Evolutionary conservation across 2,888 invertebrate genomes (phyloP).

Genomic region (Ctena decussata): DNA sequence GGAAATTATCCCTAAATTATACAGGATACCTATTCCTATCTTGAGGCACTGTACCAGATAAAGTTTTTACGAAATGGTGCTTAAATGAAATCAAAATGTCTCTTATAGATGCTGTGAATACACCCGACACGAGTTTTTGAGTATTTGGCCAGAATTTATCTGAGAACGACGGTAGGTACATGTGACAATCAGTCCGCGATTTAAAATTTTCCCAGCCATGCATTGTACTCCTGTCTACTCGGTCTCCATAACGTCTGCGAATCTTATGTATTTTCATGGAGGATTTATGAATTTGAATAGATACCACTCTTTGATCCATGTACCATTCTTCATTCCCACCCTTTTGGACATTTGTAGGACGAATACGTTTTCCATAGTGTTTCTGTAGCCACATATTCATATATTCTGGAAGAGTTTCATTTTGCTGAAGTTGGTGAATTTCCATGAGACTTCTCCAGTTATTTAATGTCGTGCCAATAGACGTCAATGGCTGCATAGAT

Average conservation of each 20-base stretch:
- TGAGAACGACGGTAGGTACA: no score
- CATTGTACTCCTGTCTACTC: not conserved
- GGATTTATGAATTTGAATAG: not conserved
- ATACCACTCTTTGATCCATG: constrained; percentile 5
- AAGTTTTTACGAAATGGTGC: no score
- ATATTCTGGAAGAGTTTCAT: not conserved
- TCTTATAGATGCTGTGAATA: no score
- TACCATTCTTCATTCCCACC: constrained; percentile 2
- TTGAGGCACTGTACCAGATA: no score
- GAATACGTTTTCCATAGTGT: not conserved
- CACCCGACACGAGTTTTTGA: no score
- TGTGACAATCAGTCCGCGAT: no score
- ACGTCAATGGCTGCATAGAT: constrained; percentile 12
- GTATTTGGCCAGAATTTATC: no score
- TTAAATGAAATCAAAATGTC: no score
- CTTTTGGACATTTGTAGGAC: not conserved
- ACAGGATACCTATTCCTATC: no score
- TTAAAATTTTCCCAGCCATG: no score
- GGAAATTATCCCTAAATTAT: no score
- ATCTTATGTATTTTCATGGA: not conserved
- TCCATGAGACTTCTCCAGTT: constrained; percentile 5
- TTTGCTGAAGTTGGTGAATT: not conserved
- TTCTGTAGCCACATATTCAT: not conserved
- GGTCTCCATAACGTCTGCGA: not conserved
- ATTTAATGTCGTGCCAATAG: not conserved